phyloP scores from a whole-genome alignment of 2,113 vertebrate genomes.

The Columba janthina region DNA sequence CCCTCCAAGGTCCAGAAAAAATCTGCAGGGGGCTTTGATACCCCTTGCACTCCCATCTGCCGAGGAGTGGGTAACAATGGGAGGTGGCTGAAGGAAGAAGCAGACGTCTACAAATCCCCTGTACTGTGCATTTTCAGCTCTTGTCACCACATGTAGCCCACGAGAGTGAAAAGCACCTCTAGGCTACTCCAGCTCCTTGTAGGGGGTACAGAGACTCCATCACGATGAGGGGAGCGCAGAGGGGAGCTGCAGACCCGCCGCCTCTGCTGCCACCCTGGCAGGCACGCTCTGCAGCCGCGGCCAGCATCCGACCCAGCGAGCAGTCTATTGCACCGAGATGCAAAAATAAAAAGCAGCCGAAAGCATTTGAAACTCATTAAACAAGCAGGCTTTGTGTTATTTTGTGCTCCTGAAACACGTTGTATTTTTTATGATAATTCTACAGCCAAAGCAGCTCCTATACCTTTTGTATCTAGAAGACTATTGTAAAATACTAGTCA shows the following conservation, averaged over 20 bases:
- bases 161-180: constrained; percentile 8
- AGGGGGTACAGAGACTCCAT: constrained; percentile 5
- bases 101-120: not conserved
- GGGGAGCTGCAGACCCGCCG: not conserved
- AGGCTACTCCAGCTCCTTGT: constrained; percentile 40
- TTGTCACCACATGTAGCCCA: not conserved
- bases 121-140: constrained; percentile 10
- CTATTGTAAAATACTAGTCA: not conserved
- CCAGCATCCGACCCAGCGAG: not conserved
- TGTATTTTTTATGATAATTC: not conserved
- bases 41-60: not conserved
- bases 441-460: not conserved
- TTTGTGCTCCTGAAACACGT: not conserved
- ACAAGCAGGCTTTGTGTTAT: constrained; percentile 18
- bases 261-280: not conserved
- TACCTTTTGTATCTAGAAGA: not conserved
- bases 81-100: constrained; percentile 5
- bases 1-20: not conserved
- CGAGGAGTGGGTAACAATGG: not conserved
- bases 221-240: not conserved
- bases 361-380: constrained; percentile 44
- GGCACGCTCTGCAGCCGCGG: not conserved
- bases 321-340: not conserved
- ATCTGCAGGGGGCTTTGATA: not conserved
- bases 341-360: constrained; percentile 28